phyloP scores from a whole-genome alignment of 1,140 invertebrate species.

The Papilio dardanus region DNA sequence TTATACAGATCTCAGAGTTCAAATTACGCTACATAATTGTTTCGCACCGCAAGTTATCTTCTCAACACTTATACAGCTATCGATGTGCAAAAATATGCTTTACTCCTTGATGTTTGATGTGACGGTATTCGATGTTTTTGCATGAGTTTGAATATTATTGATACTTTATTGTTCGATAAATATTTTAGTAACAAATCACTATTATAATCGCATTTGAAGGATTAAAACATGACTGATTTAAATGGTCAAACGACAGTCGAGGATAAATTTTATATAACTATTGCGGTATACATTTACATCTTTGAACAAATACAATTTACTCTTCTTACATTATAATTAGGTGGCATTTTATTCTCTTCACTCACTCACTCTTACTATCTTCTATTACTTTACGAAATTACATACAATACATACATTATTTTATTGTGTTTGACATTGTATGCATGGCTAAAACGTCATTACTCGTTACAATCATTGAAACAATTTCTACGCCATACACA shows the following conservation, averaged over 20 bases:
- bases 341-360: slow-evolving; percentile 17
- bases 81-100: background rate
- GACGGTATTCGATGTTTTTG: background rate
- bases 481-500: slow-evolving; percentile 4
- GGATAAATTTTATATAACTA: background rate
- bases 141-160: background rate
- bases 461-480: background rate
- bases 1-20: slow-evolving; percentile 19
- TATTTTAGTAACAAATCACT: background rate
- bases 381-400: background rate
- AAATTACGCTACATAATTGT: background rate
- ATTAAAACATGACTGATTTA: background rate
- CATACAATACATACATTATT: background rate
- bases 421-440: background rate
- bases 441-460: background rate
- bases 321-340: slow-evolving; percentile 16
- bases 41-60: background rate
- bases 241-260: background rate
- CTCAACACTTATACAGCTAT: background rate
- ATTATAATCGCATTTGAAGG: background rate
- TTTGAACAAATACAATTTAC: background rate
- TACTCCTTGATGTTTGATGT: background rate
- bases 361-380: slow-evolving; percentile 10
- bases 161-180: background rate
- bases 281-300: background rate